Conservation (phyloP, 1,140 invertebrate species). For the Sarcophaga bullata region DNA sequence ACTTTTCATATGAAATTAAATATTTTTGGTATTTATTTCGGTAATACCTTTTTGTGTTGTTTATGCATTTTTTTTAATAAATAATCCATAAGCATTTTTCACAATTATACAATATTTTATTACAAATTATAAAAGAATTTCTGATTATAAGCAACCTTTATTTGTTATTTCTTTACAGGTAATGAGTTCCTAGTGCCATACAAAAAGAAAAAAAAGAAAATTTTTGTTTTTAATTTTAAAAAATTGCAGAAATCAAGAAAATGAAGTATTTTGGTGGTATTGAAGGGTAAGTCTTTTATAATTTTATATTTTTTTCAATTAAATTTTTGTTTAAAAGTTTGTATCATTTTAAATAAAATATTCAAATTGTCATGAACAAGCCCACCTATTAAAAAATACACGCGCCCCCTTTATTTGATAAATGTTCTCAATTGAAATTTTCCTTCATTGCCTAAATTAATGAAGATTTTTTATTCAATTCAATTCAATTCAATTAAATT, state of each 20-base stretch:
- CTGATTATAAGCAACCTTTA: no score
- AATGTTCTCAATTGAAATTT: background rate
- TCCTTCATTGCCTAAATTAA: background rate
- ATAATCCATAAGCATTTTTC: background rate
- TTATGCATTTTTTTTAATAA: background rate
- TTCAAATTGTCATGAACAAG: background rate
- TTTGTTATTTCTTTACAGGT: conserved; percentile 24
- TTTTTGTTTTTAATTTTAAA: conserved; percentile 7
- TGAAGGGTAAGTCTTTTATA: conserved; percentile 42
- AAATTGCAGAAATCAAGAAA: background rate
- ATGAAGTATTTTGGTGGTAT: conserved; percentile 46
- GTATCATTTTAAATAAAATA: background rate
- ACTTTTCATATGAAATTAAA: background rate
- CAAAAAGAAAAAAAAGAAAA: background rate
- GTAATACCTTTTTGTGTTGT: background rate
- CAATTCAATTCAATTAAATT: background rate
- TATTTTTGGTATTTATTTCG: background rate
- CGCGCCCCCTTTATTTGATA: background rate
- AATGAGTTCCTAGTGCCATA: conserved; percentile 3
- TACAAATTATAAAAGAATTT: background rate
- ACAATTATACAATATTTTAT: background rate
- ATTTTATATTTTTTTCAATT: background rate
- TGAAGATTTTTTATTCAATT: background rate
- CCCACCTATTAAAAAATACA: background rate
- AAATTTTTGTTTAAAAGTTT: background rate